Evolutionary conservation across 2,113 vertebrate species (phyloP).

Genomic region (Ochotona curzoniae): DNA sequence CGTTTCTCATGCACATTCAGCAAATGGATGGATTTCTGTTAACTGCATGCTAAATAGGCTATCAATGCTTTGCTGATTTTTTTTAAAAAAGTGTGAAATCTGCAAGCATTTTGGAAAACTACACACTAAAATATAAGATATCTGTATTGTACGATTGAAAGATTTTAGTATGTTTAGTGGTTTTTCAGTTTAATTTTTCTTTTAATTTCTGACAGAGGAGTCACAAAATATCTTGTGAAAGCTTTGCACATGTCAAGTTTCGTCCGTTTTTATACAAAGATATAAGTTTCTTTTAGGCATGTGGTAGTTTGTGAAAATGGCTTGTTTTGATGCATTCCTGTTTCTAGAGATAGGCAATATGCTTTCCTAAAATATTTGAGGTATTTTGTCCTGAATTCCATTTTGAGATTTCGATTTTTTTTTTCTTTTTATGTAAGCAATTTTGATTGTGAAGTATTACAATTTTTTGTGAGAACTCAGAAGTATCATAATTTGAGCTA

Average conservation of each 20-base stretch:
- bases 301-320: background rate
- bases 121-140: background rate
- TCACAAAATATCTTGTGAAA: background rate
- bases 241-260: background rate
- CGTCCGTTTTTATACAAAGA: background rate
- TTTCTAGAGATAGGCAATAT: background rate
- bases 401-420: background rate
- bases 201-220: background rate
- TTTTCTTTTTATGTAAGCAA: background rate
- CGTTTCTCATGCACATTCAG: background rate
- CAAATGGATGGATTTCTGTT: background rate
- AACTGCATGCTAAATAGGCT: background rate
- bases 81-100: background rate
- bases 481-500: background rate
- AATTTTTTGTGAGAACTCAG: background rate
- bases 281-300: background rate
- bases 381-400: background rate
- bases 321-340: background rate
- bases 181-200: background rate
- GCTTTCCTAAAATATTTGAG: background rate
- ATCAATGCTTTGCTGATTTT: background rate
- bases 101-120: background rate
- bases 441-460: background rate
- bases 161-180: background rate
- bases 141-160: background rate